Evolutionary conservation across 1,140 invertebrate species (phyloP), one percentile per base, ranked within the genome.

Genomic region (Arion vulgaris): DNA sequence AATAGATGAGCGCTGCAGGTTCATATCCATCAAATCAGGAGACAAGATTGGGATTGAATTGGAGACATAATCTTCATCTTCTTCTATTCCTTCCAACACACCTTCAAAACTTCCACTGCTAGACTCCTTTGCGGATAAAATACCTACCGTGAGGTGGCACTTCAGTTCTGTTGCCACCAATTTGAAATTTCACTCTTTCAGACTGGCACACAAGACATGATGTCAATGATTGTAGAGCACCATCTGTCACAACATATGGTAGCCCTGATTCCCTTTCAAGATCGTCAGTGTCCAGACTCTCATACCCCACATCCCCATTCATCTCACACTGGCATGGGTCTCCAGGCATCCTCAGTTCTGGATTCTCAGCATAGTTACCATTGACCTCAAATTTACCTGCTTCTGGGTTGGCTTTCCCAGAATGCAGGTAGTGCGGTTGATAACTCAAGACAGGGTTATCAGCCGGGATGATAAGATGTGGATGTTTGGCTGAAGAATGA

Each of bases 311-410:
- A 41, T 68, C 45, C 5, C 41, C 36, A 34, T 51, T 57, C 23
- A 34, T n/a, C 19, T 78, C 66, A 51, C 80, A 84, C 19, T 49
- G 66, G 49, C 73, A 81, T 0, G 15, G 38, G n/a, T 53, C 45
- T 15, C 15, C 66, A 0, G 74, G 32, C 34, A 72, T 74, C 13
- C 9, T 69, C n/a, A 84, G 51, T 51, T 81, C 83, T n/a, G 80
- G 83, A 38, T 84, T 81, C 62, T 41, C 39, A 36, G 79, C 49
- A n/a, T 85, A 85, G 72, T 85, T 85, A 5, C 84, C 84, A 69
- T 85, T 85, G 28, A 85, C 84, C 51, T 85, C 84, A 51, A 66
- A 66, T 13, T 41, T 53, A 7, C 7, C 81, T 15, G 49, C 73
- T 7, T 66, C 80, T 19, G 74, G 41, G 41, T 39, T 36, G 2